Conservation (phyloP, 2,113 vertebrate species). For the Urocynchramus pylzowi region DNA sequence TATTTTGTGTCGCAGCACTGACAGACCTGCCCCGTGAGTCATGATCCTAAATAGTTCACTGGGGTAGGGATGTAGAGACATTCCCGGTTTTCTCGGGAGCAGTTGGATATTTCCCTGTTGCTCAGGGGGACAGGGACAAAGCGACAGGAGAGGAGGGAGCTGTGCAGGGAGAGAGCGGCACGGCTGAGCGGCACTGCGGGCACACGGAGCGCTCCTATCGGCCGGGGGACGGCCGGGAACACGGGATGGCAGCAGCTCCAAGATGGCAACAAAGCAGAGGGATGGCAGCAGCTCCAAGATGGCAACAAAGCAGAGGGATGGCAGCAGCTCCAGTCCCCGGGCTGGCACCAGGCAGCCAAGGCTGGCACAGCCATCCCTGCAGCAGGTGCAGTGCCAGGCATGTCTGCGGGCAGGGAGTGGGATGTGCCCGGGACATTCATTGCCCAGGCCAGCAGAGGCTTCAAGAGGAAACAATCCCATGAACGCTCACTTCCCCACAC, state of each 20-base stretch:
- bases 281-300: not conserved
- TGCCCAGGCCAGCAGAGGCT: not conserved
- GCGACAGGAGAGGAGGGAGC: not conserved
- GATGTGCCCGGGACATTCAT: not conserved
- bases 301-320: not conserved
- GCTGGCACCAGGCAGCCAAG: not conserved
- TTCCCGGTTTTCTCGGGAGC: not conserved
- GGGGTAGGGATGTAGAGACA: not conserved
- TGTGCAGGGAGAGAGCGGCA: not conserved
- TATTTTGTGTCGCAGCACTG: too few species aligned
- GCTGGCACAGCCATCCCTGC: not conserved
- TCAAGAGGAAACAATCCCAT: not conserved
- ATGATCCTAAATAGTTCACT: not conserved
- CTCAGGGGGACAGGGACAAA: not conserved
- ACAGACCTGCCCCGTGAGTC: not conserved
- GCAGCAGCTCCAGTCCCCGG: not conserved
- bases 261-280: not conserved
- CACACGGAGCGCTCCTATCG: accelerated
- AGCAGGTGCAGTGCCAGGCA: not conserved
- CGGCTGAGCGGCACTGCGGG: accelerated
- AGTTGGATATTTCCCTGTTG: not conserved
- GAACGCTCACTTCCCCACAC: not conserved
- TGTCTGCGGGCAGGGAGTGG: accelerated
- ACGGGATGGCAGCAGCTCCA: not conserved
- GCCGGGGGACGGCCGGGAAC: not conserved